Percentiles rank a stretch among this genome's conserved stretches.
Evolutionary conservation across 2,797 vertebrate species (phyloP).

Genomic region (Sitta carolinensis): DNA sequence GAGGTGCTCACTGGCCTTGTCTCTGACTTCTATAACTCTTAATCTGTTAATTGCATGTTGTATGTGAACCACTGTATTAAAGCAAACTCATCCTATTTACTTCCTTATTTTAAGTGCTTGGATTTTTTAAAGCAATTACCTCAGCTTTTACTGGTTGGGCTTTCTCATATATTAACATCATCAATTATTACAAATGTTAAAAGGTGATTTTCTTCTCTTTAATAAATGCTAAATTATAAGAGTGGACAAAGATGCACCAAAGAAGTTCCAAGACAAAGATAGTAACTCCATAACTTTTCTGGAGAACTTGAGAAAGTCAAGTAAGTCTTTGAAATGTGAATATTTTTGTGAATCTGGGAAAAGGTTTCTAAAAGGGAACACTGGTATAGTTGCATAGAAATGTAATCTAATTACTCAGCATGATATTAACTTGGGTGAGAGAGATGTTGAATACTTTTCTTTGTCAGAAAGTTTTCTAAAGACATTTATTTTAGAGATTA

Average conservation of each 20-base stretch:
- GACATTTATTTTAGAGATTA: neutral
- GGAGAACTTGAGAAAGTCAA: neutral
- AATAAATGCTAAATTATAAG: neutral
- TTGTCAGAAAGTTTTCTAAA: neutral
- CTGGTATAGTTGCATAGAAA: neutral
- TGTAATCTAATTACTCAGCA: neutral
- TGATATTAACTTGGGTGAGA: neutral
- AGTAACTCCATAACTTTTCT: neutral
- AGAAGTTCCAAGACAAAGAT: neutral
- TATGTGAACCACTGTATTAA: neutral
- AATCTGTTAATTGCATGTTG: neutral
- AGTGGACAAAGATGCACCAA: neutral
- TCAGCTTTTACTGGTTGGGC: neutral
- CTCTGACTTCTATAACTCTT: neutral
- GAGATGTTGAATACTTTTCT: neutral
- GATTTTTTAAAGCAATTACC: neutral
- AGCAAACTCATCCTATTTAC: neutral
- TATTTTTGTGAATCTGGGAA: neutral
- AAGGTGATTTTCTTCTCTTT: neutral
- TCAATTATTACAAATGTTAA: neutral
- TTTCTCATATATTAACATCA: neutral
- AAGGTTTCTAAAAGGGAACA: neutral
- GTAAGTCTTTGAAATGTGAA: neutral
- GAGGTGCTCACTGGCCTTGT: accelerated
- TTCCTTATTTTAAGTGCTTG: neutral